Conservation (phyloP, 2,113 vertebrate species). For the Ailuropoda melanoleuca region DNA sequence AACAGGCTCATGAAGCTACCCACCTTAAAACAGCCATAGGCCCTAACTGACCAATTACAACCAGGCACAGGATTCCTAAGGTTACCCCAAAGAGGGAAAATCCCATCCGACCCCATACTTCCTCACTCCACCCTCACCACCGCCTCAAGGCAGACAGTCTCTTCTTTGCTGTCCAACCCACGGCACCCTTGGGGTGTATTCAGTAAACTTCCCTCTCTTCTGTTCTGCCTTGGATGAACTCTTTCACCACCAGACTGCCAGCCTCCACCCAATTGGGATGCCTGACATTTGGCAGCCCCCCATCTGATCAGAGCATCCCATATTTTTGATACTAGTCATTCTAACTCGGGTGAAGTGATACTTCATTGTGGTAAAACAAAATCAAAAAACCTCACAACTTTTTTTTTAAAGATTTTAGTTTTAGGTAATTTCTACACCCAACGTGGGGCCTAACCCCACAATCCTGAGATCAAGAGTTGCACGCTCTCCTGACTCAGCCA, state of each 20-base stretch:
- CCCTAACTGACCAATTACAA: not conserved
- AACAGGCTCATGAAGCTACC: not conserved
- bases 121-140: not conserved
- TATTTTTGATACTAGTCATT: not conserved
- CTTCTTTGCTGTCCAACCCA: not conserved
- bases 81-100: not conserved
- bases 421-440: not conserved
- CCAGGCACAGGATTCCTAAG: not conserved
- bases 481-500: not conserved
- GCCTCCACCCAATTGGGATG: not conserved
- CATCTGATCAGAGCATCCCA: not conserved
- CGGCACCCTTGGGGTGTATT: not conserved
- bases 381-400: not conserved
- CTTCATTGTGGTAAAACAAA: not conserved
- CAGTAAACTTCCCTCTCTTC: not conserved
- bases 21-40: not conserved
- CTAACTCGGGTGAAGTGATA: not conserved
- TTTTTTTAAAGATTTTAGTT: not conserved
- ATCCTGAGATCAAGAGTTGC: not conserved
- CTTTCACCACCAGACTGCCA: not conserved
- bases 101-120: not conserved
- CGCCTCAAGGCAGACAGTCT: not conserved
- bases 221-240: not conserved
- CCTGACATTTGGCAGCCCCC: not conserved
- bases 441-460: not conserved